Evolutionary conservation across 2,797 vertebrate species (phyloP), one percentile per base, ranked within the genome.

Genomic region (Sandelia bainsii): DNA sequence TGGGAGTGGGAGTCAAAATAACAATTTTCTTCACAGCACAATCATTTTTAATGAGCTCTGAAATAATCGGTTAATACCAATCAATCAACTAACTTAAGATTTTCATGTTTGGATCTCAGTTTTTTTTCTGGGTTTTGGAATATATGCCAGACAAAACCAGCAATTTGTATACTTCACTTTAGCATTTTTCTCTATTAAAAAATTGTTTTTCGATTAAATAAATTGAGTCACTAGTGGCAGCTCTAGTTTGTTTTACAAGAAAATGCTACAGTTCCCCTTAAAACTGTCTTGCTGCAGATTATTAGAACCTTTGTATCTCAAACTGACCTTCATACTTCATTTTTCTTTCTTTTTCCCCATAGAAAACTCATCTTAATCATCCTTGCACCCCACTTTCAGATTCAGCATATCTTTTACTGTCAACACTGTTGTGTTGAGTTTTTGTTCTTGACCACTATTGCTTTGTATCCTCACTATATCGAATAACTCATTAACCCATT

Each of bases 401-500:
- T 66, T 44, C 20, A 16, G 42, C n/a, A 53, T 14, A 34, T 48
- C 39, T 48, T 3, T 40, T 58, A 10, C n/a, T 54, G 50, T 57
- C 62, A 62, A 19, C 5, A 19, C 44, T 46, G 73, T 25, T 65
- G 34, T 59, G 45, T 17, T 29, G 34, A 20, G 16, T 67, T 62
- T 42, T 39, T 40, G 12, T 39, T 64, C 27, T 45, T 74, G 53
- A 52, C 27, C 14, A 11, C 48, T 64, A 17, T 46, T 62, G 20
- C 60, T 66, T 39, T 6, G 2, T 59, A 23, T 17, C 2, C 44
- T 48, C 7, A 54, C 12, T 42, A 3, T n/a, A 7, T 51, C 52
- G 67, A 42, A 44, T 69, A 69, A 48, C 42, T 56, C 25, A 57
- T n/a, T n/a, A n/a, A n/a, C 27, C 46, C 49, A 56, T 54, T 9